Conservation (phyloP, 2,888 invertebrate species). For the Cylloceria caligata region DNA sequence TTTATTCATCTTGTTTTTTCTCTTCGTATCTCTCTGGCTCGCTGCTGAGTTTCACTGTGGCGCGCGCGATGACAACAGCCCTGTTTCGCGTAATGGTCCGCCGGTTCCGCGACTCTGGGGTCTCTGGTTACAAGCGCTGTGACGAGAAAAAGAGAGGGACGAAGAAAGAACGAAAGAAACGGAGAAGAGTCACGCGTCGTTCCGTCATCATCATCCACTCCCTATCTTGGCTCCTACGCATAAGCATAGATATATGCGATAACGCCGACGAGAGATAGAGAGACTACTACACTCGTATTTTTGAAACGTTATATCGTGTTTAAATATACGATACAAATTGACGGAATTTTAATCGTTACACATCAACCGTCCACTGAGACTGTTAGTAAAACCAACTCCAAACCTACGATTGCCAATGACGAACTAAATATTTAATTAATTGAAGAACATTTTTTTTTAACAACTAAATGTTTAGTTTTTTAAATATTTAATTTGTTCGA, state of each 20-base stretch:
- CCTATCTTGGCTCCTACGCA: conserved; percentile 33
- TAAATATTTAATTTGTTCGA: too few relatives aligned
- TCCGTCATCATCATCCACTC: conserved; percentile 48
- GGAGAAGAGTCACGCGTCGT: conserved; percentile 39
- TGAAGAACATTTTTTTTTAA: too few relatives aligned
- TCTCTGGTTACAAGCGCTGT: conserved; percentile 62
- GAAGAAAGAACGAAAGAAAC: conserved; percentile 42
- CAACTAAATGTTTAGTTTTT: too few relatives aligned
- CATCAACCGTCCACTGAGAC: neutral
- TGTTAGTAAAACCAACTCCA: neutral
- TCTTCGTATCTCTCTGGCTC: conserved; percentile 27
- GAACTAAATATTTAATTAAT: too few relatives aligned
- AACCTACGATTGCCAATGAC: too few relatives aligned
- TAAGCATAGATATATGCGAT: conserved; percentile 32
- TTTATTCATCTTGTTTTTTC: conserved; percentile 35
- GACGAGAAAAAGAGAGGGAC: conserved; percentile 40
- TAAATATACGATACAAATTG: neutral
- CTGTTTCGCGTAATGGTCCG: conserved; percentile 64
- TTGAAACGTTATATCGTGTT: conserved; percentile 5
- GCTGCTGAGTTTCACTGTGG: conserved; percentile 48
- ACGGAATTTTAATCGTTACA: neutral
- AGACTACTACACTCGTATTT: conserved; percentile 4
- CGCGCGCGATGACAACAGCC: conserved; percentile 47
- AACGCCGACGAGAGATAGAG: conserved; percentile 1
- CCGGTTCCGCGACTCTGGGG: conserved; percentile 53